These are phyloP conservation scores for Epirrhoe tristata DNA, from an alignment of 2,888 invertebrate species.

Conservation along the genomic window DNA sequence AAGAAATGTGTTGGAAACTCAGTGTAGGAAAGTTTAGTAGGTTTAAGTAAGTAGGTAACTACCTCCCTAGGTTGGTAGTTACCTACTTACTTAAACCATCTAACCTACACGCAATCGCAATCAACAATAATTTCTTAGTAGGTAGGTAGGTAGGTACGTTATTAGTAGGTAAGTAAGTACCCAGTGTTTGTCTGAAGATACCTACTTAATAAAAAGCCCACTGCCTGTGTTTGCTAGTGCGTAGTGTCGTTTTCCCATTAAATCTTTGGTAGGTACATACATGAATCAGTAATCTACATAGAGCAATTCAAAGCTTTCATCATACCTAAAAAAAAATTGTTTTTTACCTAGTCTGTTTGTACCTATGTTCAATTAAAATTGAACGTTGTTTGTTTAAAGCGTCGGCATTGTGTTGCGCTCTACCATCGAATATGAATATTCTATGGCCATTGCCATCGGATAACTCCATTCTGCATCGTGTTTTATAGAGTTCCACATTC, in stretches of 20 bases:
- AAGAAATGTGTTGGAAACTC: too few relatives aligned
- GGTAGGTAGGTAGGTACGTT: too few relatives aligned
- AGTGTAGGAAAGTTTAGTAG: too few relatives aligned
- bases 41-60: too few relatives aligned
- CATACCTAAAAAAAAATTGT: slow-evolving; percentile 47
- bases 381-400: slow-evolving; percentile 35
- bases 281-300: slow-evolving; percentile 14
- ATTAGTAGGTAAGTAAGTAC: too few relatives aligned
- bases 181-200: background rate
- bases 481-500: slow-evolving; percentile 4
- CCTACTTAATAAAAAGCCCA: background rate
- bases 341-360: slow-evolving; percentile 40
- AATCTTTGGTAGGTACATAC: background rate
- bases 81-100: too few relatives aligned
- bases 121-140: too few relatives aligned
- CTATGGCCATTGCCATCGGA: slow-evolving; percentile 16
- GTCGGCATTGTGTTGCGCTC: slow-evolving; percentile 16
- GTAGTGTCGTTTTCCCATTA: background rate
- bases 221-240: background rate
- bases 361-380: slow-evolving; percentile 41
- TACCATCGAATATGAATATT: slow-evolving; percentile 35
- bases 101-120: too few relatives aligned
- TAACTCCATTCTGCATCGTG: slow-evolving; percentile 12
- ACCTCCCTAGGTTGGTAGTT: too few relatives aligned
- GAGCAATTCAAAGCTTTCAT: slow-evolving; percentile 45